Percentiles rank a stretch among this genome's conserved stretches.
These are phyloP conservation scores for Tretioscincus oriximinensis DNA, from an alignment of 2,113 vertebrate species.

Conservation along the genomic window DNA sequence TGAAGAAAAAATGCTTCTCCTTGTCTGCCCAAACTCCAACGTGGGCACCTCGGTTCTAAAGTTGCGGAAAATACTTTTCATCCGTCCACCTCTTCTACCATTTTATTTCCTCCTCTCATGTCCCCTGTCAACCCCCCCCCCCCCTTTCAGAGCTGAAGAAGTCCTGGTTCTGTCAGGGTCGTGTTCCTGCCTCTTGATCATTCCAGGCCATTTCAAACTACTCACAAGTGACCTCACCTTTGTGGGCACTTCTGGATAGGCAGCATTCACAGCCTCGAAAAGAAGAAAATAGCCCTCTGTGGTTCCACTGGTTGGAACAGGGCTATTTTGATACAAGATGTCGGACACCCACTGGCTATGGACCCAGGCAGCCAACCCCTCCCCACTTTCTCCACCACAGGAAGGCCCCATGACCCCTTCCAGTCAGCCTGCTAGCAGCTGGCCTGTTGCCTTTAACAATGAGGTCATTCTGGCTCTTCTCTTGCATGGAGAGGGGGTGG, in stretches of 20 bases:
- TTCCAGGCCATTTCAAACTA: no score
- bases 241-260: background rate
- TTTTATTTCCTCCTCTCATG: no score
- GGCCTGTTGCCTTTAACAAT: background rate
- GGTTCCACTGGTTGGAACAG: background rate
- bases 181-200: no score
- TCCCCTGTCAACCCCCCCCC: no score
- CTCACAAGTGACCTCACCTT: background rate
- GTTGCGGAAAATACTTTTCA: no score
- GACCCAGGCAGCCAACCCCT: background rate
- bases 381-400: background rate
- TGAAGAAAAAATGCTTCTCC: no score
- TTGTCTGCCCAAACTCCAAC: no score
- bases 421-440: background rate
- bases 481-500: no score
- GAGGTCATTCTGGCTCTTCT: background rate
- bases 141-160: no score
- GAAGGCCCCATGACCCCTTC: constrained; percentile 12
- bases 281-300: background rate
- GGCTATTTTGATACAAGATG: background rate
- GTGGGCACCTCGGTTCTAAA: no score
- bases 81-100: no score
- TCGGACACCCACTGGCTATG: background rate
- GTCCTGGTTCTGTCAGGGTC: no score
- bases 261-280: background rate